Evolutionary conservation across 2,113 vertebrate species (phyloP).

Genomic region (Antechinus stuartii): DNA sequence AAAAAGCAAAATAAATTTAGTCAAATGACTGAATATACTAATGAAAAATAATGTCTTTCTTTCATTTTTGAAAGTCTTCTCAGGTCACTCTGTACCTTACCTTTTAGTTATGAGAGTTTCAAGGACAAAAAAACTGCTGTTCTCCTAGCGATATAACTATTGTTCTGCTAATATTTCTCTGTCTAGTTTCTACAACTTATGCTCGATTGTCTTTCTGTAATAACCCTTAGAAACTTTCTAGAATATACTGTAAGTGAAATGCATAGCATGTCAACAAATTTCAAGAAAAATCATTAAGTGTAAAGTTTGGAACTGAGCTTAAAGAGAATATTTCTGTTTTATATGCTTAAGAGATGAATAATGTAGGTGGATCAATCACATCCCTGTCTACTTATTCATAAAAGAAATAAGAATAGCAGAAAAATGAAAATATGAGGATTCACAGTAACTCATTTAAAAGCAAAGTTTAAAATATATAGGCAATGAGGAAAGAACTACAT

Average conservation of each 20-base stretch:
- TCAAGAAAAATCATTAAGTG: neutral
- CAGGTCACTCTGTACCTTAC: neutral
- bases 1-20: neutral
- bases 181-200: fast-evolving
- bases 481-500: neutral
- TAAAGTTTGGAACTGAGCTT: neutral
- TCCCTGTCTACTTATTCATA: neutral
- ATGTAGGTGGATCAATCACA: neutral
- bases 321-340: neutral
- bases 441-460: neutral
- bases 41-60: neutral
- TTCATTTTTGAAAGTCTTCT: neutral
- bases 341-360: neutral
- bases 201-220: neutral
- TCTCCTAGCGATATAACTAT: neutral
- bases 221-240: neutral
- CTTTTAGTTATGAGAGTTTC: neutral
- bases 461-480: neutral
- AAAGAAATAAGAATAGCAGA: neutral
- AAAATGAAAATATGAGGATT: neutral
- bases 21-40: neutral
- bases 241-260: neutral
- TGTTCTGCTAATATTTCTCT: neutral
- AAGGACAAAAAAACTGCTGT: neutral
- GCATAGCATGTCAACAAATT: neutral